Conservation (phyloP, 2,888 invertebrate species). For the Serrognathus titanus region DNA sequence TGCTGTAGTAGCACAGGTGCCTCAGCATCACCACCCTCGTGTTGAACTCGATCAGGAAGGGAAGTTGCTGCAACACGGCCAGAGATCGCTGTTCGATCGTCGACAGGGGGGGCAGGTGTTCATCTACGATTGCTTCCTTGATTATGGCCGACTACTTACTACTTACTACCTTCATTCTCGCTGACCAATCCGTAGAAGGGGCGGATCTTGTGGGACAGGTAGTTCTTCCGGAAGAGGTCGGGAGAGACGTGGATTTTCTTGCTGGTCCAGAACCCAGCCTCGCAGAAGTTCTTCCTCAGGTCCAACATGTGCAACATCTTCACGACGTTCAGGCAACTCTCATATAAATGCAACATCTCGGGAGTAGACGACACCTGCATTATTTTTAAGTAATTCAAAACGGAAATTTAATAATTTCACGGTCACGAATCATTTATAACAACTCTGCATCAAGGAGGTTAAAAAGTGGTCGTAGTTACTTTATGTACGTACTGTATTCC, state of each 20-base stretch:
- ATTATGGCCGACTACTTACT: no score
- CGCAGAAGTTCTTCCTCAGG: conserved; percentile 73
- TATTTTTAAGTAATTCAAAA: neutral
- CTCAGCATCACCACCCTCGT: conserved; percentile 84
- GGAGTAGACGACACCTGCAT: conserved; percentile 36
- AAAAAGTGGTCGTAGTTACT: conserved; percentile 24
- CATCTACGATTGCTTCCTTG: conserved; percentile 47
- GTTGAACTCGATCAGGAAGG: conserved; percentile 90
- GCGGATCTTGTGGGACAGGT: conserved; percentile 40
- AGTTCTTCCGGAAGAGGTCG: conserved; percentile 44
- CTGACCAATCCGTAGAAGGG: conserved; percentile 42
- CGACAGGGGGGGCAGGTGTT: conserved; percentile 80
- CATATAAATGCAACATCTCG: conserved; percentile 44
- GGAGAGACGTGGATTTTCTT: conserved; percentile 46
- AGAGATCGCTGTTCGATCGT: conserved; percentile 84
- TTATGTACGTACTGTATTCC: conserved; percentile 16
- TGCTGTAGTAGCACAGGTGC: conserved; percentile 56
- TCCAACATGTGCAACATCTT: conserved; percentile 76
- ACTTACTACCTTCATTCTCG: conserved; percentile 34
- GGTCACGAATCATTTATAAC: no score
- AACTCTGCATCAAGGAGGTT: neutral
- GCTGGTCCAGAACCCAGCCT: conserved; percentile 45
- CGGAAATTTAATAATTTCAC: no score
- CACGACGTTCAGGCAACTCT: conserved; percentile 42
- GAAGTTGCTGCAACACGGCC: conserved; percentile 86